Evolutionary conservation across 2,797 vertebrate genomes (phyloP), one percentile per base, ranked within the genome.

Genomic region (Lophura swinhoii): DNA sequence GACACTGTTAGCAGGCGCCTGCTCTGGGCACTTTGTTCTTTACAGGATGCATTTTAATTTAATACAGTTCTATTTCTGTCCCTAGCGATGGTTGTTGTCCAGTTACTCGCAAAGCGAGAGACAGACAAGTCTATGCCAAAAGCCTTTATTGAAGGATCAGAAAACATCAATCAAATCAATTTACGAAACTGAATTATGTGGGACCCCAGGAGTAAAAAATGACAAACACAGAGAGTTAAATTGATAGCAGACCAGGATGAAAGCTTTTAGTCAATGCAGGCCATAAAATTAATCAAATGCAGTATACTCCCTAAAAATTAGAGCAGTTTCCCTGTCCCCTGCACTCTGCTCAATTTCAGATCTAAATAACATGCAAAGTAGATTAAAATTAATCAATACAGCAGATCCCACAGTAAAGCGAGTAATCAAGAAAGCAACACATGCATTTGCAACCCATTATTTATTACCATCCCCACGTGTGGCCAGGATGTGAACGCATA

Each of bases 231-330:
- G 88, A 76, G 71, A 87, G 17, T 79, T 93, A 90, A 87, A 93
- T 62, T 94, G 91, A 84, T 93, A 94, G 71, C 91, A 96, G 95
- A 77, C 56, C 14, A 55, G 68, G 68, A 95, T 91, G 94, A 96
- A 96, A 96, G 90, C 93, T 93, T 96, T 94, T 94, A 91, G 79
- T 93, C 71, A 84, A 87, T 41, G 69, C 48, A 74, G 33, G 12
- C 55, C 87, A 23, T 91, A 87, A 91, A 95, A 91, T 88, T 90
- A 94, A 93, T 90, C 83, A 90, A 64, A 91, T 79, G 29, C 84
- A 88, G 62, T 62, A 59, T 82, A 82, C 68, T 71, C 77, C 68
- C 20, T 9, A 91, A 95, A 95, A 91, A 90, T 74, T 74, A 90
- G 84, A 92, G 55, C 73, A 62, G 77, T 94, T 91, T 78, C 86